Base-by-base conservation (phyloP, 2,888 invertebrate genomes). In the Synanthedon andrenaeformis region DNA sequence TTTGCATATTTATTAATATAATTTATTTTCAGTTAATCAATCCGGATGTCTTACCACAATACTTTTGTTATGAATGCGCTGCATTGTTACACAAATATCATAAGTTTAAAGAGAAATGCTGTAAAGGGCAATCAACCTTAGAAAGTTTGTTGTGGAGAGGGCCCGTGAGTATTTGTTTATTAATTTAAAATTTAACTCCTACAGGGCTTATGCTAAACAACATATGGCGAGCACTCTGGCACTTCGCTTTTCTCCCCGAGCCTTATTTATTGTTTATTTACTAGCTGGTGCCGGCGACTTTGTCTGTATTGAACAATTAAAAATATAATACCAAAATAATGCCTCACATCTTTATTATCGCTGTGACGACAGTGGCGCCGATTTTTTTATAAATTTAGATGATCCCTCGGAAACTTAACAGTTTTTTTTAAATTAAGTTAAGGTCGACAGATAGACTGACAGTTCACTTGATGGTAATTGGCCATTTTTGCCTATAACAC, bases 61-160 rank as follows among this genome's bases (percentile, higher is more conserved):
- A 69, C 59, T 79, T 82, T 58, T 83, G 83, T 59, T 81, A 69
- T 56, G 82, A 82, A 59, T 83, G 83, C 64, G 74, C 81, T 0
- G 66, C 69, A 8, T 57, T 79, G 52, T 63, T 83, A 2, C 71
- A 79, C 53, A 83, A 82, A 59, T 82, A 72, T 54, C 74, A 83
- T 58, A 76, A 74, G 53, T 83, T 83, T 54, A 79, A 79, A 53
- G 79, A 82, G 57, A 82, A 80, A 57, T 82, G 83, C 53, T 69
- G 66, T 52, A 65, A 60, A 0, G 80, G 76, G 1, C 73, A 71
- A 54, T 72, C 72, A 55, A 60, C 69, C 19, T 65, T 83, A 1
- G 65, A 67, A 55, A 76, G 79, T 51, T 57, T 82, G 41, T 57
- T 72, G 35, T 70, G 72, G 67, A 70, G 65, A 58, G 78, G 75